Evolutionary conservation across 1,140 invertebrate genomes (phyloP), one percentile per base, ranked within the genome.

Genomic region (Ditylenchus dipsaci): DNA sequence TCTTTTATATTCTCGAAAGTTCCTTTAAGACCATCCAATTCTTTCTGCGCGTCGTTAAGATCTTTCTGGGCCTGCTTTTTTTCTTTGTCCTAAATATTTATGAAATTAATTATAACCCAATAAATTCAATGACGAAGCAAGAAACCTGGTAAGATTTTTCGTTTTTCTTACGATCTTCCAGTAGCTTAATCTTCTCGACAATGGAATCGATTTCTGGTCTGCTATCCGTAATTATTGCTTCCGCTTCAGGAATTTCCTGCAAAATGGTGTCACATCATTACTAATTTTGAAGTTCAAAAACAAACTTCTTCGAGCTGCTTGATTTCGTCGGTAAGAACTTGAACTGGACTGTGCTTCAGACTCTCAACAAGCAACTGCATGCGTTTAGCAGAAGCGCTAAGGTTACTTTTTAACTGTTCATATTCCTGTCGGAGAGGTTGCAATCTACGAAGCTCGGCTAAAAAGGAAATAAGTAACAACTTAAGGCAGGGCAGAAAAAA

Each of bases 11-110:
- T 63, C 33, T 58, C 45, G 29, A 74, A 77, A 30, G 59, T 67
- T 17, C 38, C 65, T 53, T 80, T 77, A 27, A 74, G 30, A 15
- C 45, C 64, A 9, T 77, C 76, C n/a, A 81, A 29, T 26, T 59
- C 47, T n/a, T 78, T 63, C 30, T 77, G 30, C 1, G 74, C 68
- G 29, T 78, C 60, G 43, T 67, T 69, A 64, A 77, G 57, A 38
- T 76, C 68, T 30, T 78, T 69, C 56, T 81, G 45, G 9, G 64
- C 72, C 38, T 76, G 73, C 19, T 63, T 74, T 38, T 78, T 81
- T 59, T 80, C 74, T 1, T 67, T 68, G 17, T 73, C 76, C 58
- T 68, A 29, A 42, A 73, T 65, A n/a, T 21, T 47, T 63, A 27
- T 69, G 57, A 26, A 13, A 45, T 45, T 45, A 13, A 13, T 45